These are phyloP conservation scores for Drosophila ercepeae DNA, from an alignment of 1,140 invertebrate genomes.

Conservation along the genomic window DNA sequence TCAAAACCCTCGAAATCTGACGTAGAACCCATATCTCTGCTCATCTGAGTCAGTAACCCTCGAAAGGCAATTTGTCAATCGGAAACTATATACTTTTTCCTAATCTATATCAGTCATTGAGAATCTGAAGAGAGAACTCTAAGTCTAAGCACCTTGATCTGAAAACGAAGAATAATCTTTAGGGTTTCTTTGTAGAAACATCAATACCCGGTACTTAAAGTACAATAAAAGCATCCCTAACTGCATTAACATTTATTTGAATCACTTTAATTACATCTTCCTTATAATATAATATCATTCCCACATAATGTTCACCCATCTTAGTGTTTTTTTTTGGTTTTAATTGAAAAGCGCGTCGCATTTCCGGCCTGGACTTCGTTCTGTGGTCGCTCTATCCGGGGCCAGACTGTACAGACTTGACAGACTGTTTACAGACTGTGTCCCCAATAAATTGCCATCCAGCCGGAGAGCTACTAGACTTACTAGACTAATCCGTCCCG, in stretches of 20 bases:
- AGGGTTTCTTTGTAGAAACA: no score
- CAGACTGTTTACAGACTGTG: constrained; percentile 24
- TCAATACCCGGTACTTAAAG: no score
- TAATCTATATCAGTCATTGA: not conserved
- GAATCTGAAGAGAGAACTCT: no score
- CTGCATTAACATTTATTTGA: not conserved
- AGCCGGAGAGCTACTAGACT: no score
- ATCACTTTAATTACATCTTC: not conserved
- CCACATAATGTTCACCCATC: constrained; percentile 27
- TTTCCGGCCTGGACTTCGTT: constrained; percentile 59
- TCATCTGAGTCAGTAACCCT: not conserved
- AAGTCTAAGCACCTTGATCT: no score
- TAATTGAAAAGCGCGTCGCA: constrained; percentile 81
- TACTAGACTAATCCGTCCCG: constrained; percentile 37
- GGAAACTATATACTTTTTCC: no score
- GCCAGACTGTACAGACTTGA: constrained; percentile 24
- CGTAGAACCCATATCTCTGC: not conserved
- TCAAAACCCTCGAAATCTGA: not conserved
- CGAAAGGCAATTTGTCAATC: not conserved
- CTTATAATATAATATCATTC: not conserved
- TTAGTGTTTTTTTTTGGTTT: constrained; percentile 13
- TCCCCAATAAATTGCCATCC: constrained; percentile 68
- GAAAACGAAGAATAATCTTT: no score
- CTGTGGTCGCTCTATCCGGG: constrained; percentile 7
- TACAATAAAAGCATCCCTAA: no score